phyloP scores from a whole-genome alignment of 2,797 vertebrate genomes.

The Novumbra hubbsi region DNA sequence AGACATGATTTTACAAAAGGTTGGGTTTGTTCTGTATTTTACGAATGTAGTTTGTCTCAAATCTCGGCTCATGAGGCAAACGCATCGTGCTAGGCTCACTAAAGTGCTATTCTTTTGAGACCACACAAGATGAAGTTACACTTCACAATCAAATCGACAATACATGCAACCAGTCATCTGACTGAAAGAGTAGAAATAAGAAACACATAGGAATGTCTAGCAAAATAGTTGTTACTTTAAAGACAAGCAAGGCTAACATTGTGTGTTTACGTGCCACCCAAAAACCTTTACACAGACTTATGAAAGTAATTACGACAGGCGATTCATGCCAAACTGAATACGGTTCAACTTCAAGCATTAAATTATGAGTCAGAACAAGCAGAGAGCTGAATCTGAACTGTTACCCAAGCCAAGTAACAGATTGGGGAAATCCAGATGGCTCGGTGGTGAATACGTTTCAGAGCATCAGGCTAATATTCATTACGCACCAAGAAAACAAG shows the following conservation, averaged over 20 bases:
- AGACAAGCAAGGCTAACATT: not conserved
- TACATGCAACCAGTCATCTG: not conserved
- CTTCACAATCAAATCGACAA: not conserved
- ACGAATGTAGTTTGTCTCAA: constrained; percentile 2
- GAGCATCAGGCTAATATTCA: not conserved
- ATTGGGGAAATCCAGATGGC: not conserved
- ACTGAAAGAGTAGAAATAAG: not conserved
- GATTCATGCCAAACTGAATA: not conserved
- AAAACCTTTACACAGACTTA: not conserved
- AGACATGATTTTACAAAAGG: constrained; percentile 55
- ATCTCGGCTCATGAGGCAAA: constrained; percentile 23
- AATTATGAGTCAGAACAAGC: not conserved
- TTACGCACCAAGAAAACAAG: not conserved
- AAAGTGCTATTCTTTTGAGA: not conserved
- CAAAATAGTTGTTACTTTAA: not conserved
- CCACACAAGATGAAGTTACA: not conserved
- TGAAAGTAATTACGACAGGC: not conserved
- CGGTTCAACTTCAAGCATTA: not conserved
- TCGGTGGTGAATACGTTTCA: constrained; percentile 1
- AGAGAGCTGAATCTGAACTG: not conserved
- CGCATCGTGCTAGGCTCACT: constrained; percentile 4
- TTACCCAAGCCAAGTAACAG: not conserved
- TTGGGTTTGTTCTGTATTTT: constrained; percentile 24
- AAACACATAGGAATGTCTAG: not conserved
- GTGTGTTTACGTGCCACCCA: not conserved